Base-by-base conservation (phyloP, 2,888 invertebrate genomes). In the Drosophila merina region DNA sequence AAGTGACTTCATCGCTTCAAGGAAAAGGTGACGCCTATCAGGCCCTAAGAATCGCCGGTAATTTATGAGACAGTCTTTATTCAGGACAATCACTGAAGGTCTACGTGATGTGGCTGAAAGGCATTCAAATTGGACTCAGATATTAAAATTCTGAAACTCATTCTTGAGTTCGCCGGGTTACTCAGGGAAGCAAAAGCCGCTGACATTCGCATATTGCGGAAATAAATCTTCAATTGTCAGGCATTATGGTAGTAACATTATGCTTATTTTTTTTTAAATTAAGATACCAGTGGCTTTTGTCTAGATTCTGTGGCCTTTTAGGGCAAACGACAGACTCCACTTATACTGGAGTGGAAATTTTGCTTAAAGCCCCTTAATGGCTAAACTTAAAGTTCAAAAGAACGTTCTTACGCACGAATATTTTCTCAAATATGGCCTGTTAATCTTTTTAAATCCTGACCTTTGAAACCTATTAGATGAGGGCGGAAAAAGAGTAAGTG, bases 381-480 rank as follows among this genome's bases (percentile, higher is more conserved):
- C 36, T 30, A 6, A 12, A 12, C 49, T 25, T 62, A 52, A 55
- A 62, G 72, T 56, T 51, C 72, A 56, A 20, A 14, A 42, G 12
- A 42, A 42, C n/a, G 36, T 36, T 36, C 36, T 36, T 36, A 6
- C 36, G 36, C 36, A 36, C 36, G 36, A 36, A n/a, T 5, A n/a
- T 2, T 36, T n/a, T 9, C 20, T 42, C 40, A 42, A 20, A 42
- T 7, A 14, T 20, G 8, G 3, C 20, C 9, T 42, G 12, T 4
- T 9, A 42, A 42, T 20, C 12, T 42, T 42, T 42, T 20, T 8
- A 8, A 42, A 33, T 8, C 14, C 7, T 79, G 86, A 88, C 77
- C 88, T 84, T 87, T 84, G 86, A 47, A 67, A 55, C 66, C 75
- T 59, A 77, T 85, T 81, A 70, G 55, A 69, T 42, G 54, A 52